These are phyloP conservation scores for Amblyopsis hoosieri DNA, from an alignment of 2,797 vertebrate species.

Conservation along the genomic window DNA sequence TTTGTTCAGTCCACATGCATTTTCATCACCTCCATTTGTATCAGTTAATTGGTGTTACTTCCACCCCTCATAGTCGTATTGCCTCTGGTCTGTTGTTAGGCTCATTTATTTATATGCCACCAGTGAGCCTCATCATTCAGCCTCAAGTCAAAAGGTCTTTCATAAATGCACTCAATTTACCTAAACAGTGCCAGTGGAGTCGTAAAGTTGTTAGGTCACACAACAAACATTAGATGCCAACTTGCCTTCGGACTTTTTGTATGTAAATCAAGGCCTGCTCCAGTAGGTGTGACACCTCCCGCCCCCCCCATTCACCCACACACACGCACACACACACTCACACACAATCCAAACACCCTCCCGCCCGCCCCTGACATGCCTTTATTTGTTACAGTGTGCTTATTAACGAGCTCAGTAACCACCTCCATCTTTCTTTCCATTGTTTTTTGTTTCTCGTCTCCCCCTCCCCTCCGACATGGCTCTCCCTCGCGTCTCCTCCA, in stretches of 20 bases:
- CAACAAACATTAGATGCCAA: slow-evolving; percentile 17
- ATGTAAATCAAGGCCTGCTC: slow-evolving; percentile 41
- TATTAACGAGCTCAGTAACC: slow-evolving; percentile 62
- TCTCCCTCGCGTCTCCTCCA: slow-evolving; percentile 5
- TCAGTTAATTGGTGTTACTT: too few species aligned
- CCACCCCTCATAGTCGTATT: neutral
- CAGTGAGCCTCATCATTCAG: slow-evolving; percentile 20
- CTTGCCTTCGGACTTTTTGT: slow-evolving; percentile 30
- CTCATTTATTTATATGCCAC: slow-evolving; percentile 8
- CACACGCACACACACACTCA: slow-evolving; percentile 6
- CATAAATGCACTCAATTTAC: slow-evolving; percentile 23
- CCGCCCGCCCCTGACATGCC: slow-evolving; percentile 48
- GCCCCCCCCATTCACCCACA: neutral
- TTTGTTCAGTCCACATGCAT: too few species aligned
- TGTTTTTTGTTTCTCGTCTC: slow-evolving; percentile 3
- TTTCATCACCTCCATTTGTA: too few species aligned
- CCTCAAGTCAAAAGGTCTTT: slow-evolving; percentile 16
- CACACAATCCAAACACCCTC: slow-evolving; percentile 21
- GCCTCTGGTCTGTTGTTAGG: neutral
- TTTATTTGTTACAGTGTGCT: slow-evolving; percentile 64
- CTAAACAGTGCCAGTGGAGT: slow-evolving; percentile 15
- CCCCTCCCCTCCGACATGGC: slow-evolving; percentile 35
- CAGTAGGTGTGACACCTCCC: slow-evolving; percentile 44
- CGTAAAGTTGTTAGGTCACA: slow-evolving; percentile 30
- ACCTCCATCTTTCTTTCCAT: slow-evolving; percentile 35